Conservation (phyloP, 2,113 vertebrate genomes). For the Rynchops niger region DNA sequence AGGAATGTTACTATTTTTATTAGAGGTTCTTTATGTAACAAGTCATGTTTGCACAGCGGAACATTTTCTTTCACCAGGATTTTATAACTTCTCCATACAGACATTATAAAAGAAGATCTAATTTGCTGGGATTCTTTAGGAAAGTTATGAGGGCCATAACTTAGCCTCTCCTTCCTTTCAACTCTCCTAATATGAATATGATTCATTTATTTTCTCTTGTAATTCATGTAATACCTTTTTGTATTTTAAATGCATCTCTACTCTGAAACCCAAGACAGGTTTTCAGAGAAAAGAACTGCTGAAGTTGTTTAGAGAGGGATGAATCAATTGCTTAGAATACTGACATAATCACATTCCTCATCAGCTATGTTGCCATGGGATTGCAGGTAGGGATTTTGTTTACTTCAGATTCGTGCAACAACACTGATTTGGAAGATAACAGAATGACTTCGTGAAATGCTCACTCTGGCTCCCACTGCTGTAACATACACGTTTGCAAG, state of each 20-base stretch:
- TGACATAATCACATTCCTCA: not conserved
- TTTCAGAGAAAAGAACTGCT: not conserved
- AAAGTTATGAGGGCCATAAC: not conserved
- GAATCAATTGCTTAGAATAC: not conserved
- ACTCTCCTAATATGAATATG: not conserved
- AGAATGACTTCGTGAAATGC: not conserved
- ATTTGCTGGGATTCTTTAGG: not conserved
- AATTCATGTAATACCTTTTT: not conserved
- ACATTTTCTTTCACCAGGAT: not conserved
- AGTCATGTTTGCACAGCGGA: constrained; percentile 1
- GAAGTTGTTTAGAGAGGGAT: not conserved
- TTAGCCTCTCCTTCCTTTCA: not conserved
- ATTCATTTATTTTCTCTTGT: not conserved
- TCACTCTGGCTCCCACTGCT: not conserved
- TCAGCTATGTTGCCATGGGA: not conserved
- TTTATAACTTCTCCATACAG: not conserved
- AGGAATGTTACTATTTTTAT: constrained; percentile 48
- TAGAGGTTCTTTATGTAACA: constrained; percentile 27
- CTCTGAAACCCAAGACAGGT: not conserved
- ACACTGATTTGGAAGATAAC: not conserved
- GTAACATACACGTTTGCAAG: not conserved
- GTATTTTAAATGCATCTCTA: not conserved
- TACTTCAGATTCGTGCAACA: not conserved
- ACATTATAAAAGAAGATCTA: not conserved
- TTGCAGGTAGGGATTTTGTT: constrained; percentile 17